Evolutionary conservation across 2,888 invertebrate genomes (phyloP), one percentile per base, ranked within the genome.

Genomic region (Polyploca ridens): DNA sequence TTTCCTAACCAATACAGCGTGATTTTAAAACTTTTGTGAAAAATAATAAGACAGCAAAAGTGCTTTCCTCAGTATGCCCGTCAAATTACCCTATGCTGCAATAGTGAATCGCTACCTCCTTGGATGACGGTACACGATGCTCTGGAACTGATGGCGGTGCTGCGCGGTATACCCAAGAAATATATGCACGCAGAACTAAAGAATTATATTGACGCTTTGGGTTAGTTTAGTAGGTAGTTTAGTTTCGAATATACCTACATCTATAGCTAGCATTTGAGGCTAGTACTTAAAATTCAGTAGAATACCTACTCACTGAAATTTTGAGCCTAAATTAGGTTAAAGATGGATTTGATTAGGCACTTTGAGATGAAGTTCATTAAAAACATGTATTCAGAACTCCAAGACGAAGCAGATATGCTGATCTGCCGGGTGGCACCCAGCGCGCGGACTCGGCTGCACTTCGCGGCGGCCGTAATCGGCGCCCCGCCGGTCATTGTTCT

Each of bases 71-170:
- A 93, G 93, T 92, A 90, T 64, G 75, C 83, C 8, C 80, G 83
- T 1, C 79, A 90, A 62, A 74, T 90, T 54, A 77, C 89, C 0
- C 63, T 90, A 3, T 79, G 87, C 68, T 84, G 86, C 62, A 76
- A 81, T 0, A 69, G 65, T 2, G 66, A 73, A 0, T 68, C 87
- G 0, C 70, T 92, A 19, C 92, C 93, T 0, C 67, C 72, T 0
- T 93, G 93, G 93, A 86, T 93, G 91, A 82, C 76, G 0, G 85
- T 89, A 11, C 76, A 71, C 38, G 84, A 89, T 10, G 88, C 84
- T 0, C 71, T 93, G 19, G 68, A 79, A 19, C 64, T 91, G 69
- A 74, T 92, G 3, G 91, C 85, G 0, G 67, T 83, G 5, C 69
- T 93, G 59, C 87, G 93, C 0, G 93, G 93, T 3, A 84, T 92